A percentile compares a stretch with the other conserved stretches of the same genome.
Evolutionary conservation across 1,140 invertebrate species (phyloP).

Genomic region (Orius laevigatus): DNA sequence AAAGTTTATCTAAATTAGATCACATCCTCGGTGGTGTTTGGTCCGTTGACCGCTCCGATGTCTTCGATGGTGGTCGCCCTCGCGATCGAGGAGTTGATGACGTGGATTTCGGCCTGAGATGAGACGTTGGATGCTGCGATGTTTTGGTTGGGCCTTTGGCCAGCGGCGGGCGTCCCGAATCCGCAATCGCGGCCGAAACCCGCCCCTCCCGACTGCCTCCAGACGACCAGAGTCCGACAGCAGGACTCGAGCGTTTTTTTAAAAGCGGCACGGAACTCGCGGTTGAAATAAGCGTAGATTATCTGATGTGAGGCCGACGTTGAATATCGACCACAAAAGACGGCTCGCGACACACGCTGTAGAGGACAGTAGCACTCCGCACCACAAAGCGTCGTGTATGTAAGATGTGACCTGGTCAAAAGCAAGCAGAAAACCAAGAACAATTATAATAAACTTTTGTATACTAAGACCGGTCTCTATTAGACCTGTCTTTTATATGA

Average conservation of each 20-base stretch:
- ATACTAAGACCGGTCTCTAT: too few relatives aligned
- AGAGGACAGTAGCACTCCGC: conserved; percentile 39
- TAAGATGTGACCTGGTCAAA: too few relatives aligned
- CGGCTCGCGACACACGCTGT: conserved; percentile 59
- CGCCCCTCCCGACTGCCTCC: too few relatives aligned
- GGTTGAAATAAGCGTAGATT: conserved; percentile 94
- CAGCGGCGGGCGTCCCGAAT: not conserved
- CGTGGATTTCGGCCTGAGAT: conserved; percentile 20
- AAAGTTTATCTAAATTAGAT: too few relatives aligned
- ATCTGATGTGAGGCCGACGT: conserved; percentile 92
- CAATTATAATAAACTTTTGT: too few relatives aligned
- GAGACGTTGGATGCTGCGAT: conserved; percentile 20
- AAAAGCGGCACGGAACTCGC: conserved; percentile 86
- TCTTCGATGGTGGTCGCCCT: conserved; percentile 12
- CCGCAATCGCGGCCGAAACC: too few relatives aligned
- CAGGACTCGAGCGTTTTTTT: conserved; percentile 78
- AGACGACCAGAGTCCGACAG: conserved; percentile 38
- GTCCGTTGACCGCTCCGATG: too few relatives aligned
- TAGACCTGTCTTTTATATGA: too few relatives aligned
- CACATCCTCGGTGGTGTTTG: too few relatives aligned
- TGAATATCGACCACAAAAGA: conserved; percentile 95
- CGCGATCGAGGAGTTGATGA: conserved; percentile 19
- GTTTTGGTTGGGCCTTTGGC: conserved; percentile 7
- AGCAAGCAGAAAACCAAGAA: too few relatives aligned
- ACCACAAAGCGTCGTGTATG: conserved; percentile 57